A percentile compares a stretch with the other conserved stretches of the same genome.
Evolutionary conservation across 1,140 invertebrate genomes (phyloP).

Genomic region (Cydia strobilella): DNA sequence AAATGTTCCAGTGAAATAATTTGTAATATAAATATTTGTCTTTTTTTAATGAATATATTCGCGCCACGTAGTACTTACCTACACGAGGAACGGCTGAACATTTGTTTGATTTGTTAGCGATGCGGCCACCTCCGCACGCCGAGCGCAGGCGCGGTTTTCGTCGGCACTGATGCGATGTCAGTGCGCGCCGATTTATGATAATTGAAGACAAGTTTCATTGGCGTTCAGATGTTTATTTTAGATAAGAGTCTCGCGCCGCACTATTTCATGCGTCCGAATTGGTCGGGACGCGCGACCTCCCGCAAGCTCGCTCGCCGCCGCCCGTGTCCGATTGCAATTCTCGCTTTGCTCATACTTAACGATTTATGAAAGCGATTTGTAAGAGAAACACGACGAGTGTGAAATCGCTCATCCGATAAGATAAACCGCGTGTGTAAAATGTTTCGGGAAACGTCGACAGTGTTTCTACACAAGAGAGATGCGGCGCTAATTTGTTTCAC

Average conservation of each 20-base stretch:
- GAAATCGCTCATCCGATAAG: slow-evolving; percentile 62
- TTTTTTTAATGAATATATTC: background rate
- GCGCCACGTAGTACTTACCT: background rate
- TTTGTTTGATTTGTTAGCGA: slow-evolving; percentile 59
- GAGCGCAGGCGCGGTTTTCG: slow-evolving; percentile 65
- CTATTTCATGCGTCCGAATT: slow-evolving; percentile 77
- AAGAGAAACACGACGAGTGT: slow-evolving; percentile 60
- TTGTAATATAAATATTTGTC: background rate
- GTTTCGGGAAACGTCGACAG: slow-evolving; percentile 33
- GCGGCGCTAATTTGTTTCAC: slow-evolving; percentile 46
- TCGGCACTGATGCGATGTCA: slow-evolving; percentile 64
- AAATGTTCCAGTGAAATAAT: slow-evolving; percentile 3
- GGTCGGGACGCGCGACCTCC: slow-evolving; percentile 70
- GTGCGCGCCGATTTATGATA: slow-evolving; percentile 78
- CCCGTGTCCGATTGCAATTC: slow-evolving; percentile 68
- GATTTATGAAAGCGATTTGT: slow-evolving; percentile 68
- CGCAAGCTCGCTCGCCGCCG: slow-evolving; percentile 50
- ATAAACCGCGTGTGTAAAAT: slow-evolving; percentile 50
- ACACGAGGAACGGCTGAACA: background rate
- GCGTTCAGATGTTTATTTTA: slow-evolving; percentile 79
- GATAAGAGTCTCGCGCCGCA: slow-evolving; percentile 71
- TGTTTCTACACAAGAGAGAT: slow-evolving; percentile 32
- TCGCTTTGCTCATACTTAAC: slow-evolving; percentile 61
- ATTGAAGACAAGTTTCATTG: slow-evolving; percentile 79
- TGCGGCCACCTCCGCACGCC: slow-evolving; percentile 55